phyloP scores from a whole-genome alignment of 2,888 invertebrate genomes.

The Hirudinaria manillensis region DNA sequence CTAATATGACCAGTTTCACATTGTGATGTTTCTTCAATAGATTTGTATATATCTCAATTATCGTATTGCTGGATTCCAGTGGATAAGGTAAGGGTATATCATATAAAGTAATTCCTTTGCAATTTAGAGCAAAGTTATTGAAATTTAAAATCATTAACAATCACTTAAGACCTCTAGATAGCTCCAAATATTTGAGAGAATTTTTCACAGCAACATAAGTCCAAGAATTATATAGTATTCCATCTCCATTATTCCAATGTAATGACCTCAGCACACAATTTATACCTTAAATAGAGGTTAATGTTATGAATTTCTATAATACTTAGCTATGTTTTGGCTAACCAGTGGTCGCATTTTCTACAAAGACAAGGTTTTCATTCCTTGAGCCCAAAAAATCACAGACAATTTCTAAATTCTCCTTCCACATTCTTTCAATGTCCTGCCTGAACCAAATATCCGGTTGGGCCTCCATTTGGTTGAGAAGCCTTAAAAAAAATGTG shows the following conservation, averaged over 20 bases:
- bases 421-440: constrained; percentile 11
- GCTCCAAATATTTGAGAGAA: constrained; percentile 5
- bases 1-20: constrained; percentile 30
- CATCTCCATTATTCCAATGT: constrained; percentile 33
- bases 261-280: constrained; percentile 34
- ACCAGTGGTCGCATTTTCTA: constrained; percentile 38
- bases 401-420: constrained; percentile 12
- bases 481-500: constrained; percentile 25
- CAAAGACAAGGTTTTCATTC: constrained; percentile 33
- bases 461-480: constrained; percentile 31
- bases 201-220: constrained; percentile 33
- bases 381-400: constrained; percentile 33
- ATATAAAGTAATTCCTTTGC: constrained; percentile 9
- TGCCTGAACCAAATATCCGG: constrained; percentile 34
- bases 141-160: background rate
- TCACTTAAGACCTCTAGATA: background rate
- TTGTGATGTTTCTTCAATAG: constrained; percentile 27
- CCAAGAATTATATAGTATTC: constrained; percentile 37
- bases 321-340: background rate
- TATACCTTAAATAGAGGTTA: constrained; percentile 25
- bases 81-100: constrained; percentile 11
- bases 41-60: constrained; percentile 26
- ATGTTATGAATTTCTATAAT: background rate
- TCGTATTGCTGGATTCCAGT: constrained; percentile 18
- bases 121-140: background rate